Base-by-base conservation (phyloP, 1,140 invertebrate genomes). In the Ips typographus region DNA sequence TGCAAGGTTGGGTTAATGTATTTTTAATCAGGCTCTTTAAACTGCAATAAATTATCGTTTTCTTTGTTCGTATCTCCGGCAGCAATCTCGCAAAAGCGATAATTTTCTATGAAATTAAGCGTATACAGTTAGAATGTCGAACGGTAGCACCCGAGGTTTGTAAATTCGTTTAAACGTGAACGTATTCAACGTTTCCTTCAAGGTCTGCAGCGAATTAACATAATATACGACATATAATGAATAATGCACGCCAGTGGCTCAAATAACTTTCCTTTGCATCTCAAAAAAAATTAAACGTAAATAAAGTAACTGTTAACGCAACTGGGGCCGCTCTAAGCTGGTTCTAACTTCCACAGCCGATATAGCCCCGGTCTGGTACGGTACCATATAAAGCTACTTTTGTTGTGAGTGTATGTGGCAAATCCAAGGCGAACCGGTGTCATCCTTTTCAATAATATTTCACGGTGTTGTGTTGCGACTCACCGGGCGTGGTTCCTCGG, bases 381-480 rank as follows among this genome's bases (percentile, higher is more conserved):
- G 58, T 68, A 62, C 66, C 66, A 62, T 68, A 68, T 68, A 68
- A 60, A 62, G 66, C 44, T 57, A 52, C 56, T 55, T 42, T 60
- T 59, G 2, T 39, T 41, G 47, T 47, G 42, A 47, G 6, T 7
- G 52, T 57, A 41, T 52, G 8, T 39, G 42, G 49, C 7, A 36
- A 40, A 64, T 8, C 68, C 68, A 70, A 70, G 68, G 68, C 68
- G 43, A 70, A 70, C 68, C 68, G 61, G 68, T 70, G 68, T 70
- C 68, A 70, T 70, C 68, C 53, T 70, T 64, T 64, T 70, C 61
- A 57, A 69, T 63, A 63, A 68, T 70, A 63, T 58, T 70, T 70
- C 68, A 70, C 43, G 22, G 22, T 22, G 22, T 22, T 22, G 22
- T 22, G 22, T 22, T 22, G 60, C 68, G 56, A 37, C n/a, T 58